These are phyloP conservation scores for Apotomis betuletana DNA, from an alignment of 2,888 invertebrate genomes.

Conservation along the genomic window DNA sequence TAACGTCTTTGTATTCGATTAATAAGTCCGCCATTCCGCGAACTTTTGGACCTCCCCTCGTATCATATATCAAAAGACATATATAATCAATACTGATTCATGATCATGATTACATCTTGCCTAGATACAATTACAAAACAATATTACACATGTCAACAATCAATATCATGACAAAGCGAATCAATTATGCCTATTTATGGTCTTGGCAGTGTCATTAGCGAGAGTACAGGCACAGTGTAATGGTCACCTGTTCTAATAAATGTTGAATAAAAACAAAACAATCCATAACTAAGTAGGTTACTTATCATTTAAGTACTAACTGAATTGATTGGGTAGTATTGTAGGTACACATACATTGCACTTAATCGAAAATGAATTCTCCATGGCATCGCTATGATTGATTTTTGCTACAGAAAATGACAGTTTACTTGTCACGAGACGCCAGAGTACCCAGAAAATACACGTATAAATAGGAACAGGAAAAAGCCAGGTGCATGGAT, in stretches of 20 bases:
- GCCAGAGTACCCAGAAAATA: slow-evolving; percentile 1
- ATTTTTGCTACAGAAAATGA: slow-evolving; percentile 8
- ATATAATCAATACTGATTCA: background rate
- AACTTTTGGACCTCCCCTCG: too few relatives aligned
- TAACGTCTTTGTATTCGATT: too few relatives aligned
- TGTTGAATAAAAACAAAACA: background rate
- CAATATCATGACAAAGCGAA: slow-evolving; percentile 8
- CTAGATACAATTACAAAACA: background rate
- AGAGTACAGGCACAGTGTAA: background rate
- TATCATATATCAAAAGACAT: too few relatives aligned
- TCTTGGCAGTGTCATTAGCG: background rate
- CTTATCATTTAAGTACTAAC: too few relatives aligned
- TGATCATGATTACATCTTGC: too few relatives aligned
- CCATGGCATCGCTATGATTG: background rate
- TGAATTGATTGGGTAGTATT: too few relatives aligned
- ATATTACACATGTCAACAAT: background rate
- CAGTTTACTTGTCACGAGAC: background rate
- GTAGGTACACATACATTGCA: too few relatives aligned
- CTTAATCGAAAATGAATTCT: too few relatives aligned
- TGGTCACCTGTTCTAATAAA: background rate
- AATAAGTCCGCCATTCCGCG: too few relatives aligned
- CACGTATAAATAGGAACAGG: slow-evolving; percentile 41
- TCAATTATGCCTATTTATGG: background rate
- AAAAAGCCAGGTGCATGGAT: slow-evolving; percentile 64
- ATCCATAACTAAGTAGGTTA: too few relatives aligned